phyloP scores from a whole-genome alignment of 2,888 invertebrate genomes.

The Entomobrya multifasciata region DNA sequence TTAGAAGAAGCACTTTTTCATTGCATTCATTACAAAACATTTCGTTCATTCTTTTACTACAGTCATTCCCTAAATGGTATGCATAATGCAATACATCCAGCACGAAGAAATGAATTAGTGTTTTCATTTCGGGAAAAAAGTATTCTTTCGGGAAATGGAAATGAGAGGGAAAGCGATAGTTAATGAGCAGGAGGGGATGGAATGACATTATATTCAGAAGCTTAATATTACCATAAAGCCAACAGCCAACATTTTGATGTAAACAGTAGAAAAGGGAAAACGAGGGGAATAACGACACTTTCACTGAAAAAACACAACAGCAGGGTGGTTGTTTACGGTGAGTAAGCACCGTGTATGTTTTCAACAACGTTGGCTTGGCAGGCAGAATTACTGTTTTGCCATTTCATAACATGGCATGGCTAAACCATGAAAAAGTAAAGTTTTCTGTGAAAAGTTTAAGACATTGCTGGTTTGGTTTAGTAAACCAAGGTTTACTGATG shows the following conservation, averaged over 20 bases:
- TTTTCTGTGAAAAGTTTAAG: constrained; percentile 1
- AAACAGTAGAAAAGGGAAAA: neutral
- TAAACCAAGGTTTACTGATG: too few species aligned
- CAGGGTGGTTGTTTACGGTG: neutral
- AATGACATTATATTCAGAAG: neutral
- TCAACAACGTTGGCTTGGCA: neutral
- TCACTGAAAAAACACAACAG: neutral
- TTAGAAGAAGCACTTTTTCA: too few species aligned
- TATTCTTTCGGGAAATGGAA: constrained; percentile 43
- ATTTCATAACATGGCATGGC: neutral
- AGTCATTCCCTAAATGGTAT: too few species aligned
- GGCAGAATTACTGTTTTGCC: neutral
- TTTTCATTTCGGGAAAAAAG: constrained; percentile 4
- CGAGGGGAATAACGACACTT: neutral
- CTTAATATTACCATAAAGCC: neutral
- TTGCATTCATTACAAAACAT: too few species aligned
- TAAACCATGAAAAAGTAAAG: constrained; percentile 18
- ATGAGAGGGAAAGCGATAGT: neutral
- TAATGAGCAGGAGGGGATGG: too few species aligned
- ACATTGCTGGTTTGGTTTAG: neutral
- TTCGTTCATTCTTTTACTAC: too few species aligned
- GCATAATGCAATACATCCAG: too few species aligned
- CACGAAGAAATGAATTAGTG: constrained; percentile 40
- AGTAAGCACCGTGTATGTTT: neutral
- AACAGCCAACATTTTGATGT: neutral